A percentile compares a stretch with the other conserved stretches of the same genome.
phyloP scores from a whole-genome alignment of 2,113 vertebrate species.

The Phainopepla nitens region DNA sequence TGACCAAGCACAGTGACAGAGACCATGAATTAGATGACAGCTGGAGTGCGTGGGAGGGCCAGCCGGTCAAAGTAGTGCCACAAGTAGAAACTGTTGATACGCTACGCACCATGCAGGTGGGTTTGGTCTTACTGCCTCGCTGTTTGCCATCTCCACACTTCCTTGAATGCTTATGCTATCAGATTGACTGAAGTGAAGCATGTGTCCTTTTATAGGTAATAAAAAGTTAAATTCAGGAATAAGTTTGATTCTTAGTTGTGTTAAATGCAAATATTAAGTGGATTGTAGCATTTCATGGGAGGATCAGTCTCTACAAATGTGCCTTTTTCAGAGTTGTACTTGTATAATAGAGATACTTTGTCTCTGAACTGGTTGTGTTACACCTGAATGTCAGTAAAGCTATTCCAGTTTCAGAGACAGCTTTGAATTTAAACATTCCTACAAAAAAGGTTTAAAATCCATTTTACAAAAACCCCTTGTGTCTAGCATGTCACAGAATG shows the following conservation, averaged over 20 bases:
- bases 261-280: not conserved
- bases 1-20: constrained; percentile 83
- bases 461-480: too few species aligned
- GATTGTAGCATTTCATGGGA: not conserved
- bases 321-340: not conserved
- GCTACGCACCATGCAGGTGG: constrained; percentile 88
- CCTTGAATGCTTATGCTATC: not conserved
- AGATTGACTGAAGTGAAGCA: not conserved
- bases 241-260: not conserved
- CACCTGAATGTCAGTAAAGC: constrained; percentile 77
- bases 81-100: constrained; percentile 92
- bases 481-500: too few species aligned
- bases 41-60: constrained; percentile 85
- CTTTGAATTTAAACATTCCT: too few species aligned
- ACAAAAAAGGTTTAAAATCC: too few species aligned
- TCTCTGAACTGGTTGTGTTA: constrained; percentile 63
- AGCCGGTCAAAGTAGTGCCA: constrained; percentile 84
- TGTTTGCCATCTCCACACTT: not conserved
- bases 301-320: not conserved
- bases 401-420: constrained; percentile 71
- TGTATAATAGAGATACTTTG: not conserved
- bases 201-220: not conserved
- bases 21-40: constrained; percentile 54
- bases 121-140: not conserved
- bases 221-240: not conserved